phyloP scores from a whole-genome alignment of 1,140 invertebrate species.

The Oncopodura yosiiana region DNA sequence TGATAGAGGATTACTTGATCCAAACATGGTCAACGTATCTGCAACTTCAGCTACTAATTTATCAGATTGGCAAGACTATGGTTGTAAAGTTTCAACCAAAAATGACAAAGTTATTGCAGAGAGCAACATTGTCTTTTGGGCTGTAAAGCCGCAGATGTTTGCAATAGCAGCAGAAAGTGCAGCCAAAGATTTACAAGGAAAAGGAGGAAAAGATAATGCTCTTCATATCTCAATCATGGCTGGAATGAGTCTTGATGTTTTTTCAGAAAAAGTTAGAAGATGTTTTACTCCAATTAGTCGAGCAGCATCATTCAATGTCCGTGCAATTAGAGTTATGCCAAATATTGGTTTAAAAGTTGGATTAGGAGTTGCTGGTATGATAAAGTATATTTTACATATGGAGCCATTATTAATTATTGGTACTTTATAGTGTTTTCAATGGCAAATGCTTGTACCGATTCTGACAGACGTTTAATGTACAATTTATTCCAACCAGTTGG shows the following conservation, averaged over 20 bases:
- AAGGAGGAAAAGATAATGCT: conserved; percentile 43
- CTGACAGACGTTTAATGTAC: conserved; percentile 53
- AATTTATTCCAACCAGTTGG: conserved; percentile 65
- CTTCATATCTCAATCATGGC: conserved; percentile 68
- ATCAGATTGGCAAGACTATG: conserved; percentile 17
- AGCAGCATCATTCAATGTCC: neutral
- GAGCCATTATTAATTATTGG: neutral
- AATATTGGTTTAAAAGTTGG: conserved; percentile 83
- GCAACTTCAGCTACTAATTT: conserved; percentile 13
- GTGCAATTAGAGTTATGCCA: conserved; percentile 62
- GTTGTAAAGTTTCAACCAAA: conserved; percentile 19
- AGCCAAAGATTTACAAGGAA: conserved; percentile 15
- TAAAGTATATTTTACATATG: neutral
- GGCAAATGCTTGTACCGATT: conserved; percentile 45
- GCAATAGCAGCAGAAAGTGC: conserved; percentile 47
- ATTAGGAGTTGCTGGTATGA: conserved; percentile 54
- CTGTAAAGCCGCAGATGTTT: conserved; percentile 76
- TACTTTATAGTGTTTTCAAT: conserved; percentile 56
- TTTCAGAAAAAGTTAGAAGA: neutral
- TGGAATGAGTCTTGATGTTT: conserved; percentile 56
- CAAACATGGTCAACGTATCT: conserved; percentile 24
- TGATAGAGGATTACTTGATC: conserved; percentile 21
- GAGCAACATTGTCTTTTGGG: conserved; percentile 67
- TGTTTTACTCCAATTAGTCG: neutral
- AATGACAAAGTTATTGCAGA: conserved; percentile 47